phyloP scores from a whole-genome alignment of 2,888 invertebrate species.

The Smittia aterrima region DNA sequence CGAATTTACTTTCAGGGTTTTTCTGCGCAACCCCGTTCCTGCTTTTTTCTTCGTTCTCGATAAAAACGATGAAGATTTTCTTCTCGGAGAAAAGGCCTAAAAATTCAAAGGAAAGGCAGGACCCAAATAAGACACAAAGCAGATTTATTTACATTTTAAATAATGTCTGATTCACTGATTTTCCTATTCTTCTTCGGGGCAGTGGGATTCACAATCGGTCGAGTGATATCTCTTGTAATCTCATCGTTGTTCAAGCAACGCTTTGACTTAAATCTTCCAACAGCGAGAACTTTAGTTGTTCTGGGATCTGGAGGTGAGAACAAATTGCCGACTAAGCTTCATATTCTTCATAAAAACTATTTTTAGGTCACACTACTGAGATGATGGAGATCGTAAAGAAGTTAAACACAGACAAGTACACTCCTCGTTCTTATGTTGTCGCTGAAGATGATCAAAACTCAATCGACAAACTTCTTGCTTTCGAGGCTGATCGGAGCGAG shows the following conservation, averaged over 20 bases:
- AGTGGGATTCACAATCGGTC: slow-evolving; percentile 22
- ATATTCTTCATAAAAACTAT: slow-evolving; percentile 47
- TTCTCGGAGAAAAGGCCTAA: too few species aligned
- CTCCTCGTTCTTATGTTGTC: slow-evolving; percentile 73
- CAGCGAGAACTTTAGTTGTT: slow-evolving; percentile 46
- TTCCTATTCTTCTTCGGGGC: neutral
- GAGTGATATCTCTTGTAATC: slow-evolving; percentile 3
- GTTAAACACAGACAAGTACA: slow-evolving; percentile 64
- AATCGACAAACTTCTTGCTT: slow-evolving; percentile 62
- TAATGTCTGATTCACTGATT: too few species aligned
- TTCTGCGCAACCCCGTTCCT: too few species aligned
- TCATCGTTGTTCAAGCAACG: slow-evolving; percentile 17
- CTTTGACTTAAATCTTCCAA: neutral
- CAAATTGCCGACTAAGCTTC: neutral
- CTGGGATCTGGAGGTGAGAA: slow-evolving; percentile 51
- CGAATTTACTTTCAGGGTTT: too few species aligned
- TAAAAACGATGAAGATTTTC: too few species aligned
- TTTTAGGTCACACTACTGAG: slow-evolving; percentile 93
- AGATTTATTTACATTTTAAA: too few species aligned
- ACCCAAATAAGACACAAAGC: too few species aligned
- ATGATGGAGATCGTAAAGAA: slow-evolving; percentile 71
- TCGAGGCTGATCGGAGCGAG: slow-evolving; percentile 53
- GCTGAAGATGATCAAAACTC: slow-evolving; percentile 78
- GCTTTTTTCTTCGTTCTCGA: too few species aligned
- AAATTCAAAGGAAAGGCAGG: too few species aligned